A percentile compares a stretch with the other conserved stretches of the same genome.
Conservation (phyloP, 2,797 vertebrate genomes). For the Melanotaenia nigrans region DNA sequence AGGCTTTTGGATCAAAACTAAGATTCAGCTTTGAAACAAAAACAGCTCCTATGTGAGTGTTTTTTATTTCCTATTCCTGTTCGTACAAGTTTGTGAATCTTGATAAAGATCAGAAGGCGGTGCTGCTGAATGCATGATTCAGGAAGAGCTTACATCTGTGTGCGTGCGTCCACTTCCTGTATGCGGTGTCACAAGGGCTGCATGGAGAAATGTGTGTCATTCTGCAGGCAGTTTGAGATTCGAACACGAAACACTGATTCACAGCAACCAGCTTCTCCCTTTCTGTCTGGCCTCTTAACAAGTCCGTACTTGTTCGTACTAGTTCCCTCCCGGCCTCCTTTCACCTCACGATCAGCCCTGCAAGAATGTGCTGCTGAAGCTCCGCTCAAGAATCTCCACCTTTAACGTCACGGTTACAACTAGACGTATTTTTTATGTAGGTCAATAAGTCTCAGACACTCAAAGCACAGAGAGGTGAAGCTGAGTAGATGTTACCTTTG, state of each 20-base stretch:
- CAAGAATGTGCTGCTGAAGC: neutral
- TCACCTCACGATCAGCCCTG: neutral
- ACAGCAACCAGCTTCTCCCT: conserved; percentile 15
- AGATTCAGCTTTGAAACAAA: neutral
- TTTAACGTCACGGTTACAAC: conserved; percentile 5
- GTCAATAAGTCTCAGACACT: conserved; percentile 1
- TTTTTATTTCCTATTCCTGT: conserved; percentile 17
- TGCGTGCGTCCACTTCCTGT: conserved; percentile 65
- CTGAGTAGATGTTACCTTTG: conserved; percentile 6
- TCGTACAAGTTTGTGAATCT: conserved; percentile 50
- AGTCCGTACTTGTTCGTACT: conserved; percentile 39
- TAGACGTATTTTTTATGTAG: neutral
- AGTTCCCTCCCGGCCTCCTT: neutral
- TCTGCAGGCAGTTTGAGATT: conserved; percentile 22
- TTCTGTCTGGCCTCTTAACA: conserved; percentile 3
- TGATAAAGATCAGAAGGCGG: conserved; percentile 58
- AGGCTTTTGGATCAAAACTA: neutral
- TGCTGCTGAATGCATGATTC: conserved; percentile 35
- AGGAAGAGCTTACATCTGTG: conserved; percentile 57
- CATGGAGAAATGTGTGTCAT: conserved; percentile 34
- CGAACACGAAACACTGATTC: conserved; percentile 27
- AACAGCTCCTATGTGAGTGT: neutral
- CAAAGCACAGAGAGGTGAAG: conserved; percentile 5
- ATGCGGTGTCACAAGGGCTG: conserved; percentile 55
- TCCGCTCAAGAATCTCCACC: conserved; percentile 5